Evolutionary conservation across 2,888 invertebrate species (phyloP).

Genomic region (Chironomus riparius): DNA sequence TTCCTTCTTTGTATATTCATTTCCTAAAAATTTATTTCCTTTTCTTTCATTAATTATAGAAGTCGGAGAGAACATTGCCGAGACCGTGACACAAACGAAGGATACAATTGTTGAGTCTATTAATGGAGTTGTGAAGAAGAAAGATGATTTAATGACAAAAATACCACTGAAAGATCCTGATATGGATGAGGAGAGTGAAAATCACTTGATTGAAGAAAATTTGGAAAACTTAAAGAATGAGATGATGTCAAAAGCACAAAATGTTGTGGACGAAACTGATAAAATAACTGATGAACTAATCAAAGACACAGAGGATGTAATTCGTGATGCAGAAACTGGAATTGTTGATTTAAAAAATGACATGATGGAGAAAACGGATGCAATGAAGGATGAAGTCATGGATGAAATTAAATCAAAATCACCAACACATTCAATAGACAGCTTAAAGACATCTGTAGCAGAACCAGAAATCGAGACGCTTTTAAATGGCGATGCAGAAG

Average conservation of each 20-base stretch:
- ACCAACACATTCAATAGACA: constrained; percentile 32
- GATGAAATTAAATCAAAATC: neutral
- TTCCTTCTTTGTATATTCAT: neutral
- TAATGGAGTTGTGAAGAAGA: constrained; percentile 29
- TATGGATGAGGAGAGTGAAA: constrained; percentile 3
- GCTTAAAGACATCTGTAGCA: constrained; percentile 39
- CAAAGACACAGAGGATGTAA: constrained; percentile 28
- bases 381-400: neutral
- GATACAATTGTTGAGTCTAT: constrained; percentile 31
- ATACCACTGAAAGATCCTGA: constrained; percentile 30
- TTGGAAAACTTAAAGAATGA: constrained; percentile 28
- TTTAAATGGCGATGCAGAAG: neutral
- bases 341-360: constrained; percentile 15
- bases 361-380: neutral
- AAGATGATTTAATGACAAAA: constrained; percentile 26
- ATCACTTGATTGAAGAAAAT: constrained; percentile 28
- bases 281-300: constrained; percentile 30
- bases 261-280: constrained; percentile 29
- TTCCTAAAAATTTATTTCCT: neutral
- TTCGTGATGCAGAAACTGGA: constrained; percentile 14
- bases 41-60: constrained; percentile 27
- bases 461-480: constrained; percentile 39
- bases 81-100: constrained; percentile 30
- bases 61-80: constrained; percentile 29
- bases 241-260: constrained; percentile 27